These are phyloP conservation scores for Fundulus diaphanus DNA, from an alignment of 2,797 vertebrate species.

Conservation along the genomic window DNA sequence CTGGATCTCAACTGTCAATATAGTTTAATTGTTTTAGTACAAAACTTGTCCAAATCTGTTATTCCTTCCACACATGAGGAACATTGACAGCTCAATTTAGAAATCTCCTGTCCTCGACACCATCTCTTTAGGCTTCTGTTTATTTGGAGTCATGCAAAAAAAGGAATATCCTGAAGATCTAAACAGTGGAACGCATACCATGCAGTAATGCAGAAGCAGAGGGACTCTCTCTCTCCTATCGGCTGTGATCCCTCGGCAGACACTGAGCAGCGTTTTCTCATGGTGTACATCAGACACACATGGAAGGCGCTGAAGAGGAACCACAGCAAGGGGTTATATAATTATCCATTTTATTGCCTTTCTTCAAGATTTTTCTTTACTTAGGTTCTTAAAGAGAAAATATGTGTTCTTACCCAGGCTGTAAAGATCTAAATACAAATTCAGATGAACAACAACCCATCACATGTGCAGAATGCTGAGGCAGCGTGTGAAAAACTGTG, in stretches of 20 bases:
- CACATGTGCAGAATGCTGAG: not conserved
- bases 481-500: not conserved
- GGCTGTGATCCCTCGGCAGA: constrained; percentile 19
- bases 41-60: not conserved
- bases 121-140: constrained; percentile 28
- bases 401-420: not conserved
- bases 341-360: constrained; percentile 28
- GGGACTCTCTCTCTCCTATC: constrained; percentile 59
- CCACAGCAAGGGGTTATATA: constrained; percentile 7
- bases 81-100: not conserved
- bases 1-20: not conserved
- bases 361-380: constrained; percentile 19
- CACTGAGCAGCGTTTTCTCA: constrained; percentile 29
- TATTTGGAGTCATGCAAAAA: constrained; percentile 20
- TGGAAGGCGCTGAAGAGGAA: constrained; percentile 15
- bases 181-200: constrained; percentile 38
- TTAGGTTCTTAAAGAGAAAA: constrained; percentile 4
- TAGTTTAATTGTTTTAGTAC: not conserved
- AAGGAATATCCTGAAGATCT: constrained; percentile 51
- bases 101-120: constrained; percentile 6
- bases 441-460: not conserved
- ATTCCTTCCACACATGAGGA: not conserved
- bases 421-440: not conserved
- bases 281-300: constrained; percentile 37
- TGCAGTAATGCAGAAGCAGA: constrained; percentile 36